Evolutionary conservation across 2,113 vertebrate species (phyloP), one percentile per base, ranked within the genome.

Genomic region (Seriola rivoliana): DNA sequence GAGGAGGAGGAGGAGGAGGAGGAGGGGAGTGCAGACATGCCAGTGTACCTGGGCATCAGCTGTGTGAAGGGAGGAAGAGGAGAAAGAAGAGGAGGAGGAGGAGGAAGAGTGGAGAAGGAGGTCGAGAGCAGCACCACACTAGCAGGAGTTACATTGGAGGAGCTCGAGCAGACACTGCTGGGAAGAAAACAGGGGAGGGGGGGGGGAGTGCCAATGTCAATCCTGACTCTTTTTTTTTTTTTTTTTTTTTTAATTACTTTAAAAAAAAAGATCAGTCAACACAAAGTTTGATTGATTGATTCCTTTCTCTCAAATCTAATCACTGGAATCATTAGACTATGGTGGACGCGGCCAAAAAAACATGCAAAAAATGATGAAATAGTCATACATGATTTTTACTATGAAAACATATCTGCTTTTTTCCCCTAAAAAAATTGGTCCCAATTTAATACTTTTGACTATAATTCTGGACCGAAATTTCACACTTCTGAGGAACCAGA

Each of bases 71-170:
- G 90, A 93, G 88, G 91, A 93, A 92, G 91, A 93, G 89, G 93
- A 92, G 89, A 90, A 19, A 93, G 86, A 79, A 91, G 92, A 93
- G 86, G 93, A 91, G 89, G 91, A 88, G 88, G 90, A 92, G 88
- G 92, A 93, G 89, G 92, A 92, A 91, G 92, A 88, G 90, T 91
- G 92, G 94, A 94, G 90, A 93, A 94, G 93, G 93, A 95, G 86
- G 93, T 94, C 91, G 93, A 94, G 88, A 95, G 94, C 93, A 95
- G 93, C 87, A 95, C 92, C 93, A 94, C 93, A 44, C 87, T 93
- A 93, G 93, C 90, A 91, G 92, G 93, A 85, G 93, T 91, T 84
- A 93, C 91, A 91, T 93, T 94, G 93, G 93, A 93, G 81, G 92
- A 85, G 88, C 90, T 88, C 88, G 87, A 93, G 90, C 93, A 92